Evolutionary conservation across 2,113 vertebrate species (phyloP), one percentile per base, ranked within the genome.

Genomic region (Naja naja): DNA sequence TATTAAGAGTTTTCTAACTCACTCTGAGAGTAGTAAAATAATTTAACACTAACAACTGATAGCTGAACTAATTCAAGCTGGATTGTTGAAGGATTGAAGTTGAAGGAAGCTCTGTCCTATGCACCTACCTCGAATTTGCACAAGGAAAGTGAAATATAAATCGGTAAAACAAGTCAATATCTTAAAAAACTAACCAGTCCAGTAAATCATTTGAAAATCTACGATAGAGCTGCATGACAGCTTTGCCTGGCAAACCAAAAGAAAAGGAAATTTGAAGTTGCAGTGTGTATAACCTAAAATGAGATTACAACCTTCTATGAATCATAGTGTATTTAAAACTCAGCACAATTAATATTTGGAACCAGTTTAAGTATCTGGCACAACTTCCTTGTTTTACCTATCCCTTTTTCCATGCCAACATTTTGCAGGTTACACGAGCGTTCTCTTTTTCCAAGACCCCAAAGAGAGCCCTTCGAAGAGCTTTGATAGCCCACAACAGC

Each of bases 371-470:
- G 90, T 22, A 23, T 25, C 56, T 39, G 3, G 54, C 45, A 14
- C 45, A 30, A 23, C n/a, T 53, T 69, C 47, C 3, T 16, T 10
- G 9, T 53, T 16, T 87, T 87, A 34, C 8, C n/a, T 90, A 16
- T 16, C 4, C 9, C 47, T 25, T 34, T 34, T 9, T 43, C 52
- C 23, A 95, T 95, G 56, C 96, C 86, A 45, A 81, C 85, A 91
- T 81, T 91, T 74, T 93, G 23, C 94, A 99, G 99, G 99, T 99
- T 88, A 99, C 99, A 0, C 97, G 99, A 96, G 99, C 98, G 0
- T 99, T 99, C 95, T 99, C 99, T 22, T 99, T 99, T 96, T 98
- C 98, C 0, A 99, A 99, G 97, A 99, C 99, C 2, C 99, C 99
- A 0, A 99, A 98, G 97, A 98, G 98, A 96, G 98, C 98, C 43